Evolutionary conservation across 1,140 invertebrate species (phyloP), one percentile per base, ranked within the genome.

Genomic region (Xylocopa sonorina): DNA sequence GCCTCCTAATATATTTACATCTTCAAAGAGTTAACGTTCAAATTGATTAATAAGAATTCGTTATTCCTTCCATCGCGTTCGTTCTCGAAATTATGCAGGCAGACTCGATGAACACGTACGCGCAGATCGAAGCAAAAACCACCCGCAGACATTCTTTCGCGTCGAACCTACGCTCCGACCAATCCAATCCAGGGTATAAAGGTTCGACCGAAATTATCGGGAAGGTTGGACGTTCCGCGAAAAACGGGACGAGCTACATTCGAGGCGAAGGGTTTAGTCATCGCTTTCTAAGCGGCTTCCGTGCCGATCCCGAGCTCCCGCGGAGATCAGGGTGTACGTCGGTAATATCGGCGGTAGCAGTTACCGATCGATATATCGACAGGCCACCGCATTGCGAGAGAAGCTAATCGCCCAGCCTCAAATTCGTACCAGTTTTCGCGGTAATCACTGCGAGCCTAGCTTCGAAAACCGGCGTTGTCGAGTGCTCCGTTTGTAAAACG

Each of bases 121-220:
- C 58, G 34, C 51, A 21, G 10, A 32, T n/a, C 51, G 5, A 46
- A 27, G 34, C 43, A 21, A n/a, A 12, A 27, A 46, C 43, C 55
- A 46, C 18, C 75, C 18, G 27, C 55, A 12, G 48, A 67, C 68
- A 71, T 84, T 51, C 64, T 84, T 67, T 51, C 58, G 77, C 53
- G 69, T 78, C 74, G 76, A 43, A 60, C 60, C 81, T 75, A 84
- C 82, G 60, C n/a, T 76, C 53, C 66, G 58, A 58, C 34, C 77
- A 84, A 84, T 84, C 67, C 81, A 81, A 84, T 84, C 63, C 60
- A 63, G 77, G 58, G 62, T 64, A 83, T 83, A 84, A 83, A 84
- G 81, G 66, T 72, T 69, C 71, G 71, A 67, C 64, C 62, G 77
- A 84, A 84, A 84, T 84, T 83, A 84, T 84, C 81, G 69, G 82